Conservation (phyloP, 2,797 vertebrate species). For the Adrianichthys oophorus region DNA sequence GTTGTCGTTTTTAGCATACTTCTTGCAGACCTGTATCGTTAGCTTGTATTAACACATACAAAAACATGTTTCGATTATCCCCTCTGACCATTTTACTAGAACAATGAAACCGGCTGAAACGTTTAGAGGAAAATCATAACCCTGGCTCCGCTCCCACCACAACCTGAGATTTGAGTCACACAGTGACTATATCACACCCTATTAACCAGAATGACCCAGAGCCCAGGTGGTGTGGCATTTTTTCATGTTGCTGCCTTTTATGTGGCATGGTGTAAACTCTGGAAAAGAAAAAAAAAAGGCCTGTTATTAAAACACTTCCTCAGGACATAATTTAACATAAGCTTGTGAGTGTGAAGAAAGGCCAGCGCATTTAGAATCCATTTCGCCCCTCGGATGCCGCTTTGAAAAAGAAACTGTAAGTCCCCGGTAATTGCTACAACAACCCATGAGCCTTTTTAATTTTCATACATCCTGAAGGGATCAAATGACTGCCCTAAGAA, state of each 20-base stretch:
- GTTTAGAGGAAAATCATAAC: constrained; percentile 44
- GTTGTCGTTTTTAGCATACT: too few relatives aligned
- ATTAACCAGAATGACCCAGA: constrained; percentile 73
- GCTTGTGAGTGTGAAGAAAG: constrained; percentile 49
- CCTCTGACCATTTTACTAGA: constrained; percentile 9
- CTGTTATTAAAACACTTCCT: constrained; percentile 70
- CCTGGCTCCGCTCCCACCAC: constrained; percentile 31
- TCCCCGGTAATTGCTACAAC: constrained; percentile 58
- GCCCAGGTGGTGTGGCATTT: constrained; percentile 58
- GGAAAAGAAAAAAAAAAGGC: constrained; percentile 30
- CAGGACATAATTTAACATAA: constrained; percentile 62
- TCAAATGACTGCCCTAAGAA: constrained; percentile 39
- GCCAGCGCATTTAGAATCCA: constrained; percentile 53
- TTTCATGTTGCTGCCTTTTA: constrained; percentile 61
- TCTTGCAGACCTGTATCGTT: too few relatives aligned
- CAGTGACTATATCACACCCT: constrained; percentile 60
- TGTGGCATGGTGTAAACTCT: constrained; percentile 57
- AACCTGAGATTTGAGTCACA: constrained; percentile 38
- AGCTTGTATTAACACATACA: too few relatives aligned
- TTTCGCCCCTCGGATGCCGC: constrained; percentile 20
- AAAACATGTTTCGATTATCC: constrained; percentile 7
- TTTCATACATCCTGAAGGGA: constrained; percentile 57
- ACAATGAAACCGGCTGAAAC: constrained; percentile 17
- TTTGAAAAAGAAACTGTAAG: constrained; percentile 23
- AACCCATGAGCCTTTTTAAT: constrained; percentile 68